Evolutionary conservation across 1,140 invertebrate genomes (phyloP).

Genomic region (Cecropterus lyciades): DNA sequence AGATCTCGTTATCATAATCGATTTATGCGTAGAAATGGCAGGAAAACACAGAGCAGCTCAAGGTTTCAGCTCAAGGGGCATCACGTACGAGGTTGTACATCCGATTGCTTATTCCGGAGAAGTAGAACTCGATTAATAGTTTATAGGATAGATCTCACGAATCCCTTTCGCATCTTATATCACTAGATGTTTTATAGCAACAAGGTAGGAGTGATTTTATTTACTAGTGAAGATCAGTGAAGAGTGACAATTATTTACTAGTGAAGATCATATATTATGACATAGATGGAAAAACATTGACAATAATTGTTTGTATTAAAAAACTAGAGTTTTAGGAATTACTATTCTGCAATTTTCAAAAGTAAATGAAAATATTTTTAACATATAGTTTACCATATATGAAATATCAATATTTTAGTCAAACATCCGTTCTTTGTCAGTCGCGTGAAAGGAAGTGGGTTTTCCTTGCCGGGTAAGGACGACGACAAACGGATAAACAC

Average conservation of each 20-base stretch:
- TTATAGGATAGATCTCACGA: slow-evolving; percentile 8
- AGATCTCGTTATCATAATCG: slow-evolving; percentile 8
- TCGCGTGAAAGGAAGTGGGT: slow-evolving; percentile 53
- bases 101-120: slow-evolving; percentile 51
- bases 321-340: too few relatives aligned
- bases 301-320: too few relatives aligned
- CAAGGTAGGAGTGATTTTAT: too few relatives aligned
- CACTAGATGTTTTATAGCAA: too few relatives aligned
- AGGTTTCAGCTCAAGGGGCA: slow-evolving; percentile 60
- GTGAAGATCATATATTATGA: too few relatives aligned
- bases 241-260: too few relatives aligned
- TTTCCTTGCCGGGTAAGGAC: slow-evolving; percentile 59
- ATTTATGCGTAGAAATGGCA: slow-evolving; percentile 33
- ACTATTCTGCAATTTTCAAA: slow-evolving; percentile 3
- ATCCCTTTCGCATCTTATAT: slow-evolving; percentile 12
- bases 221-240: too few relatives aligned
- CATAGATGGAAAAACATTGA: too few relatives aligned
- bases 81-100: slow-evolving; percentile 62
- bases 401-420: slow-evolving; percentile 65
- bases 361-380: slow-evolving; percentile 6
- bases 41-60: slow-evolving; percentile 54
- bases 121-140: slow-evolving; percentile 28
- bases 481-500: slow-evolving; percentile 37
- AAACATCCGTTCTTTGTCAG: slow-evolving; percentile 62
- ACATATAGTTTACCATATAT: slow-evolving; percentile 28